These are phyloP conservation scores for Calidris pygmaea DNA, from an alignment of 2,113 vertebrate species.

Conservation along the genomic window DNA sequence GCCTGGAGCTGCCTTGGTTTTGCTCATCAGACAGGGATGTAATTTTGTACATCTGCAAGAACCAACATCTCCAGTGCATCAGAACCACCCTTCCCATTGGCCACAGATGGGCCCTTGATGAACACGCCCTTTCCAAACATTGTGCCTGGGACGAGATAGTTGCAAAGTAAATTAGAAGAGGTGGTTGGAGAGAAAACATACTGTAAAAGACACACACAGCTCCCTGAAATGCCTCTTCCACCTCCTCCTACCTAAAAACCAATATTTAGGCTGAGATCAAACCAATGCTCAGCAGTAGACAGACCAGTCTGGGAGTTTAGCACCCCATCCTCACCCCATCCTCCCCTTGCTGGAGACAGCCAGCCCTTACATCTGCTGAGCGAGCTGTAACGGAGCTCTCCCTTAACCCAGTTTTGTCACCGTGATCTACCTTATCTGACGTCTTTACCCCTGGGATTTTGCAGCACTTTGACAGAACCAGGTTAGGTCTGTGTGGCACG, in stretches of 20 bases:
- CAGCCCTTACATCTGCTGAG: background rate
- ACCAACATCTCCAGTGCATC: rapidly evolving
- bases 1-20: background rate
- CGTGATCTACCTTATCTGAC: background rate
- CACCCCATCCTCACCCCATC: background rate
- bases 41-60: background rate
- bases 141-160: background rate
- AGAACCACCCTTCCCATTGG: background rate
- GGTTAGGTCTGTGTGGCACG: rapidly evolving
- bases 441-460: background rate
- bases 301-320: background rate
- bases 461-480: background rate
- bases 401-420: background rate
- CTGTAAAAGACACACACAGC: background rate
- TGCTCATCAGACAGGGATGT: background rate
- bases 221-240: background rate
- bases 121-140: background rate
- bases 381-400: background rate
- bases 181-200: background rate
- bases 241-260: background rate
- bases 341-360: background rate
- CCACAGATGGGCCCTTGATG: background rate
- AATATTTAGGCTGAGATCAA: background rate
- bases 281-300: background rate
- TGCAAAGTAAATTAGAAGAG: background rate